Base-by-base conservation (phyloP, 2,113 vertebrate species). In the Lipophrys pholis region DNA sequence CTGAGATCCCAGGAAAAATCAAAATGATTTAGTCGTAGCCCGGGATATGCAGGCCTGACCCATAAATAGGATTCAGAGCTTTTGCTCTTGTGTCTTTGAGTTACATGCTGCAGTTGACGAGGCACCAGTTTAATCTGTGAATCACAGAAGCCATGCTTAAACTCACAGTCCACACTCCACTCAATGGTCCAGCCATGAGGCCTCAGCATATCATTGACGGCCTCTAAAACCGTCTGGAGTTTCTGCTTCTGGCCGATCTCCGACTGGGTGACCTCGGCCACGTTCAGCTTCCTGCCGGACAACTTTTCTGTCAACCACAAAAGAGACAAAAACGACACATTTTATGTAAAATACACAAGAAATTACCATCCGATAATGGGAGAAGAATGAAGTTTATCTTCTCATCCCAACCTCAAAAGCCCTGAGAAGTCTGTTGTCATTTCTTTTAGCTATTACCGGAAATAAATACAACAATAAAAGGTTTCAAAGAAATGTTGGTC, bases 161-260 rank as follows among this genome's bases (percentile, higher is more conserved):
- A 86, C 97, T 96, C 90, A 99, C 98, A 93, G 87, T 99, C 97
- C 38, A 99, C 94, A 0, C 87, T 96, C 98, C 98, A 99, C 62
- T 95, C 95, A 45, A 95, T 92, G 0, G 90, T 90, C 97, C 96
- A 96, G 82, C 96, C 95, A 0, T 96, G 96, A 46, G 96, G 96
- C 50, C 95, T 92, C 39, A 99, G 95, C 50, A 96, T 71, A 8
- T 95, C 94, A 0, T 96, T 96, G 35, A 98, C 95, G 0, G 96
- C 93, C 65, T 98, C 97, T 87, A 99, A 86, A 7, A 99, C 96
- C 0, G 96, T 99, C 90, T 96, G 97, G 57, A 99, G 86, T 90
- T 99, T 99, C 85, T 97, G 98, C 42, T 97, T 98, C 92, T 99
- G 98, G 14, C 95, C 97, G 3, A 97, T 95, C 84, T 99, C 97